Evolutionary conservation across 2,113 vertebrate species (phyloP).

Genomic region (Fulica atra): DNA sequence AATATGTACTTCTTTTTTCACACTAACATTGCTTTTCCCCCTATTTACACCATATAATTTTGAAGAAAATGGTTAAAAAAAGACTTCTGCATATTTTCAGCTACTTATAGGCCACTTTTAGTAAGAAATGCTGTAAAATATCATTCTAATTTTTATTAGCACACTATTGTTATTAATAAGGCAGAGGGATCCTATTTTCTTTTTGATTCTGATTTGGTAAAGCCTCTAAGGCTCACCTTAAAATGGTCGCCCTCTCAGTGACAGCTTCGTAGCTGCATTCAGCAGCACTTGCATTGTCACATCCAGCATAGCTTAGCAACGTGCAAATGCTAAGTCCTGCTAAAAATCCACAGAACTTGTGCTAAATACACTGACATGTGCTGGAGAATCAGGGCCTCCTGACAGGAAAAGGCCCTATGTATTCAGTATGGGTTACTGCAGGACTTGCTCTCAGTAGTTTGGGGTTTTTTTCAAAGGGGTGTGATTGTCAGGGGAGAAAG

Average conservation of each 20-base stretch:
- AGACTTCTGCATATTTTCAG: not conserved
- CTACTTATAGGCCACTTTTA: not conserved
- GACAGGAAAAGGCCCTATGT: not conserved
- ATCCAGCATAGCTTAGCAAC: not conserved
- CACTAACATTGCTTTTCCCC: not conserved
- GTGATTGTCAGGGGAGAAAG: not conserved
- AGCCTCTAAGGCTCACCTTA: not conserved
- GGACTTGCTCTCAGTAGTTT: not conserved
- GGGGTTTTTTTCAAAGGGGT: fast-evolving
- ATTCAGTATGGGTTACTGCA: not conserved
- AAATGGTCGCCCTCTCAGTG: not conserved
- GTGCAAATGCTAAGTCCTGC: not conserved
- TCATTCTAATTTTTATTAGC: not conserved
- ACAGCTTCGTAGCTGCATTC: not conserved
- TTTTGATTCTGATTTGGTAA: not conserved
- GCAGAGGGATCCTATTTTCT: not conserved
- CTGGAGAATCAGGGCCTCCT: not conserved
- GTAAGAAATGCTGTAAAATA: not conserved
- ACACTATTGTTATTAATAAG: not conserved
- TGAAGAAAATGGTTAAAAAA: not conserved
- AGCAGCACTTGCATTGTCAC: not conserved
- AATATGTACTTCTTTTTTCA: not conserved
- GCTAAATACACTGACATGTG: not conserved
- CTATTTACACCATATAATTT: not conserved
- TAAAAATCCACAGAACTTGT: not conserved